A percentile compares a stretch with the other conserved stretches of the same genome.
Conservation (phyloP, 2,797 vertebrate species). For the Crenuchus spilurus region DNA sequence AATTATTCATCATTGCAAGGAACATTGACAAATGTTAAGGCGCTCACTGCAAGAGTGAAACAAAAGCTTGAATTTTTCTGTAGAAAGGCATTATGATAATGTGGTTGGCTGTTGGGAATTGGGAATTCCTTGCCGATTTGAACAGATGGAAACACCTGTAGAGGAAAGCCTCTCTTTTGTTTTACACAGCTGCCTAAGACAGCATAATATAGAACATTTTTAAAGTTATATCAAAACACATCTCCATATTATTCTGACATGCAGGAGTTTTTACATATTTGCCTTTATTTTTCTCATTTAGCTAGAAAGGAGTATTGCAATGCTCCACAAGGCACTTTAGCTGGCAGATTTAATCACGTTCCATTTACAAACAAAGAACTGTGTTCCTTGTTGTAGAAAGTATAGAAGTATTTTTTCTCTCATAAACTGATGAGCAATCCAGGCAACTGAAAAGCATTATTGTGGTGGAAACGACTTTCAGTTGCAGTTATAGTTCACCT, state of each 20-base stretch:
- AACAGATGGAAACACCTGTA: constrained; percentile 16
- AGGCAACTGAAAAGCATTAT: background rate
- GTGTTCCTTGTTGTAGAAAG: background rate
- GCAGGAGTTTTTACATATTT: background rate
- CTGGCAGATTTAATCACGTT: background rate
- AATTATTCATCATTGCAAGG: constrained; percentile 22
- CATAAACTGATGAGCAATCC: background rate
- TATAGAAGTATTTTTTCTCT: background rate
- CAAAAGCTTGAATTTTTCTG: background rate
- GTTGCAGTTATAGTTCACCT: background rate
- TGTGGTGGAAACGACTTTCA: background rate
- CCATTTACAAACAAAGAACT: background rate
- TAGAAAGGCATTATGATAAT: background rate
- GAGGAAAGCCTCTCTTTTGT: constrained; percentile 7
- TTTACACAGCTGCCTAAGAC: constrained; percentile 26
- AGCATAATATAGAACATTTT: too few relatives aligned
- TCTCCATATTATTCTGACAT: too few relatives aligned
- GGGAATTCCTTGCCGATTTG: background rate
- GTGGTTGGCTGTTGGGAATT: background rate
- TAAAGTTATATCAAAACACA: too few relatives aligned
- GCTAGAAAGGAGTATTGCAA: background rate
- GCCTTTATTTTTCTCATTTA: background rate
- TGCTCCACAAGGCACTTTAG: background rate
- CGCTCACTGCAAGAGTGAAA: background rate
- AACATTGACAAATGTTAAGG: constrained; percentile 21